A percentile compares a stretch with the other conserved stretches of the same genome.
These are phyloP conservation scores for Platycheirus rosarum DNA, from an alignment of 2,888 invertebrate species.

Conservation along the genomic window DNA sequence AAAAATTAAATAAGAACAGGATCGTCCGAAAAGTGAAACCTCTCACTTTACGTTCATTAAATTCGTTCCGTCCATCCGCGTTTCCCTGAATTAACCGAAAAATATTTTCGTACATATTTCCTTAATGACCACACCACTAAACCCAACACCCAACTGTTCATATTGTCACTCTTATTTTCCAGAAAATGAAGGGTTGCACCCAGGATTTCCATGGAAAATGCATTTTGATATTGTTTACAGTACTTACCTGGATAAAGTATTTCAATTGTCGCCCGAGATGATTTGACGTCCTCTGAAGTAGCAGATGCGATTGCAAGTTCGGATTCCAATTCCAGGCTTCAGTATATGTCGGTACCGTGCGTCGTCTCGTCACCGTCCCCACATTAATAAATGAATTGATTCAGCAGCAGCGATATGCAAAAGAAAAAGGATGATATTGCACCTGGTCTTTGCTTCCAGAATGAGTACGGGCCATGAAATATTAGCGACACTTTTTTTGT, in stretches of 20 bases:
- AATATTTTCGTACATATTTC: conserved; percentile 35
- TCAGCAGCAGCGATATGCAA: conserved; percentile 67
- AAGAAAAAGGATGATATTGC: conserved; percentile 72
- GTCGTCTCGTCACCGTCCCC: conserved; percentile 30
- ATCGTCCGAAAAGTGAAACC: conserved; percentile 50
- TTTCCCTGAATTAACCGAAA: conserved; percentile 14
- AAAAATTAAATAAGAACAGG: conserved; percentile 43
- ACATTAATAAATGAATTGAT: conserved; percentile 41
- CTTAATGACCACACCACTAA: conserved; percentile 44
- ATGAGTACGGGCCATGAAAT: conserved; percentile 65
- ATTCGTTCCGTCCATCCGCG: conserved; percentile 42
- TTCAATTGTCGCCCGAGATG: conserved; percentile 63
- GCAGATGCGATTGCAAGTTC: conserved; percentile 71
- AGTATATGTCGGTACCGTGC: too few relatives aligned
- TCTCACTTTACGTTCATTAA: conserved; percentile 70
- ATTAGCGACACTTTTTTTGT: conserved; percentile 70
- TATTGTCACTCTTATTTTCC: conserved; percentile 10
- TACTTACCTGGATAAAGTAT: conserved; percentile 42
- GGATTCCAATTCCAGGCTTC: conserved; percentile 24
- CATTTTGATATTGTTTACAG: conserved; percentile 37
- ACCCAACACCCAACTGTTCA: conserved; percentile 46
- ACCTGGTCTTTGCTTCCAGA: conserved; percentile 61
- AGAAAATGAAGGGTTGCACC: conserved; percentile 49
- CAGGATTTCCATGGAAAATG: conserved; percentile 34
- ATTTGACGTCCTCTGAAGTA: conserved; percentile 19